Evolutionary conservation across 2,888 invertebrate species (phyloP).

Genomic region (Hemaris fuciformis): DNA sequence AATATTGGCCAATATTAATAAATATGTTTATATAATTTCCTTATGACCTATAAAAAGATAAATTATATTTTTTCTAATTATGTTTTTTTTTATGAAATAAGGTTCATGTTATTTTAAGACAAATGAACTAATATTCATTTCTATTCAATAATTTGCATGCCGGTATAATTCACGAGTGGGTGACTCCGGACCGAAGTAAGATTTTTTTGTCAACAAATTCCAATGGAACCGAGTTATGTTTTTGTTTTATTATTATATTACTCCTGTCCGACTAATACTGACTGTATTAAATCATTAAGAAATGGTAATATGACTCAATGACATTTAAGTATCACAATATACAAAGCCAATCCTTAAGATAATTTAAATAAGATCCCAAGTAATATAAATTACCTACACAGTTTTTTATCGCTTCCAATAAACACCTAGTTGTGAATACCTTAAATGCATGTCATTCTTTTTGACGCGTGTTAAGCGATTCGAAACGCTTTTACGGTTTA

Average conservation of each 20-base stretch:
- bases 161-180: background rate
- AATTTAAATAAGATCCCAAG: background rate
- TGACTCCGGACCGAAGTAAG: background rate
- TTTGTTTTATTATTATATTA: background rate
- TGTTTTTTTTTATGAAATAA: no score
- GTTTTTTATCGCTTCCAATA: background rate
- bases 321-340: background rate
- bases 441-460: background rate
- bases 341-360: background rate
- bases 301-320: background rate
- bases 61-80: no score
- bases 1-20: no score
- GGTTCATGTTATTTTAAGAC: background rate
- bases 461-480: no score
- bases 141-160: no score
- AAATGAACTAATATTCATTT: background rate
- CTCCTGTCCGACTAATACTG: background rate
- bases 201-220: background rate
- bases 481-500: no score
- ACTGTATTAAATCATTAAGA: background rate
- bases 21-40: no score
- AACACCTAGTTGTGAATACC: background rate
- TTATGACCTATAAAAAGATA: no score
- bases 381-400: background rate
- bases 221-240: background rate